Evolutionary conservation across 1,140 invertebrate species (phyloP), one percentile per base, ranked within the genome.

Genomic region (Lamellibrachia luymesi): DNA sequence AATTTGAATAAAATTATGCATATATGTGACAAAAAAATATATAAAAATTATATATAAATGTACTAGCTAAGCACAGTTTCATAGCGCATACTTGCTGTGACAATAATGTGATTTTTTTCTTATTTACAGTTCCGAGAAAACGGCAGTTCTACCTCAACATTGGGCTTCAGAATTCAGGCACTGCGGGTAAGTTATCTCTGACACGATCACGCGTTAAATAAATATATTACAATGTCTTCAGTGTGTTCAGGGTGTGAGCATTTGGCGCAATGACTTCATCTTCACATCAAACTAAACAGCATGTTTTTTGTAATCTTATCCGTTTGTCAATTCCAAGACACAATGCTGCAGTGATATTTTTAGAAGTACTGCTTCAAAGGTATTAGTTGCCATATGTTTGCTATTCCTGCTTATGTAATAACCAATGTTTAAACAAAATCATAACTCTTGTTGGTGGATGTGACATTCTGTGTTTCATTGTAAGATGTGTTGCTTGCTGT

Each of bases 91-190:
- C 64, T 80, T 80, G 7, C 64, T 22, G 17, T 80, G 64, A 10
- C 64, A 80, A 80, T 80, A 80, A 80, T 17, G 64, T 80, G 4
- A 22, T 80, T 56, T 56, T 80, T 10, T 94, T 27, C 89, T 93
- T 50, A 51, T 56, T 94, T 94, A 93, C 94, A 96, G 95, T 96
- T 96, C 92, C 94, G 99, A 92, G 99, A 99, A 96, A 98, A 98
- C 22, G 99, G 99, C 95, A 99, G 98, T 50, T 99, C 98, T 89
- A 99, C 99, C 7, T 98, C 99, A 0, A 98, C 98, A 6, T 97
- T 99, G 90, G 99, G 99, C 91, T 99, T 99, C 96, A 97, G 99
- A 94, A 99, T 99, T 95, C 99, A 99, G 96, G 99, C 99, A n/a
- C 98, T 99, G 92, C 98, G 99, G 96, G 97, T 97, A 95, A 96